These are phyloP conservation scores for Cichladusa arquata DNA, from an alignment of 2,113 vertebrate genomes.

Conservation along the genomic window DNA sequence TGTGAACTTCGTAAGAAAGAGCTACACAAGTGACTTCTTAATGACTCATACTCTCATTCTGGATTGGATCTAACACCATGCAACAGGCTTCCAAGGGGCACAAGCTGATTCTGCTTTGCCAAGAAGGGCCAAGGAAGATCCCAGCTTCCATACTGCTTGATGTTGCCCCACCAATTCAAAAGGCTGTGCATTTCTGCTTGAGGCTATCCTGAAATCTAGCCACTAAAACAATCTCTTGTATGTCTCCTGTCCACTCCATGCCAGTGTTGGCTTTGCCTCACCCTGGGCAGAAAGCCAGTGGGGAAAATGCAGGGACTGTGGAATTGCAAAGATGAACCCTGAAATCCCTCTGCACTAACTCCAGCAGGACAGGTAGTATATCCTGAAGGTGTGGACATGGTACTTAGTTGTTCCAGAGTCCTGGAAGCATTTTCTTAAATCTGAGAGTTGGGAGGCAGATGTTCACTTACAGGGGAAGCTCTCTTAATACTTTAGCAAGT, in stretches of 20 bases:
- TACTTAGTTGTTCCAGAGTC: background rate
- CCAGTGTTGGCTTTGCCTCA: background rate
- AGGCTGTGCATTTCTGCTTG: background rate
- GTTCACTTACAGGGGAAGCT: background rate
- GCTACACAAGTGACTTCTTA: background rate
- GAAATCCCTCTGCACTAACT: background rate
- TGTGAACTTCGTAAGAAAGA: background rate
- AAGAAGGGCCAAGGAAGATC: background rate
- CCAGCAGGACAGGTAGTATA: background rate
- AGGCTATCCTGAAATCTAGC: background rate
- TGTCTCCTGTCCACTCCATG: background rate
- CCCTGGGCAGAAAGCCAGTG: background rate
- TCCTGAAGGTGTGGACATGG: background rate
- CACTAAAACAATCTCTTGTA: background rate
- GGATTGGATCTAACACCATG: conserved; percentile 11
- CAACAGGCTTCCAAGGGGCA: background rate
- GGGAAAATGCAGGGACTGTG: background rate
- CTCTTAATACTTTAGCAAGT: background rate
- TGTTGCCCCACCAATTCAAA: background rate
- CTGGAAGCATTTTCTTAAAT: background rate
- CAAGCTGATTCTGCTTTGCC: background rate
- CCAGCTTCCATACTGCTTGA: background rate
- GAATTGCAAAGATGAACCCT: background rate
- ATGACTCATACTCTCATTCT: conserved; percentile 46
- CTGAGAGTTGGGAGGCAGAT: background rate